Evolutionary conservation across 2,797 vertebrate genomes (phyloP), one percentile per base, ranked within the genome.

Genomic region (Anguilla megastoma): DNA sequence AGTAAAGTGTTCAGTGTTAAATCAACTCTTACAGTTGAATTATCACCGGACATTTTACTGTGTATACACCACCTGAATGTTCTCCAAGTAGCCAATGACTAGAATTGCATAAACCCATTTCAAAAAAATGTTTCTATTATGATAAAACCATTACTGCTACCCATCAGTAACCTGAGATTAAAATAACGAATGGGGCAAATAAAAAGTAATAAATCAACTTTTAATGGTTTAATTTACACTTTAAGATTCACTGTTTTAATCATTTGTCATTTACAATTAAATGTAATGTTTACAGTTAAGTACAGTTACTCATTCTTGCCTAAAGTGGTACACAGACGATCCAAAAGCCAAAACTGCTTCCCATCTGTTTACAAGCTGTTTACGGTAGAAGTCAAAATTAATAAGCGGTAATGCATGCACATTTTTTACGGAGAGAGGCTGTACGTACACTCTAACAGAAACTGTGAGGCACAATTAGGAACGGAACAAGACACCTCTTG

Each of bases 261-360:
- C 14, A 6, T 45, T 41, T 79, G 74, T 36, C 33, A 41, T 79
- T 79, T 79, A 36, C 74, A 79, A 79, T 79, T 33, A 45, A 41
- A 79, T 79, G 33, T 36, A 74, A 36, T 79, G 74, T 45, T 79
- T 79, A 79, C 74, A 79, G 10, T 79, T 36, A 21, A 79, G 14
- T 79, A 79, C 3, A 79, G 7, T 7, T 79, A 6, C 36, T 79
- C 33, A 33, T 74, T 33, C 1, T 74, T 33, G 36, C 36, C 74
- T 6, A 27, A 30, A 45, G 33, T 79, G 33, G 33, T 45, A 79
- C 36, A 36, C 30, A 45, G 74, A 79, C 74, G 41, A 3, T 36
- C 3, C 14, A 79, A 45, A 41, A 79, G 74, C 2, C 3, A 79
- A 76, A 79, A 36, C 33, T 69, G 12, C 71, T 79, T 79, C 41